phyloP scores from a whole-genome alignment of 2,888 invertebrate species.

The Mythimna loreyi region DNA sequence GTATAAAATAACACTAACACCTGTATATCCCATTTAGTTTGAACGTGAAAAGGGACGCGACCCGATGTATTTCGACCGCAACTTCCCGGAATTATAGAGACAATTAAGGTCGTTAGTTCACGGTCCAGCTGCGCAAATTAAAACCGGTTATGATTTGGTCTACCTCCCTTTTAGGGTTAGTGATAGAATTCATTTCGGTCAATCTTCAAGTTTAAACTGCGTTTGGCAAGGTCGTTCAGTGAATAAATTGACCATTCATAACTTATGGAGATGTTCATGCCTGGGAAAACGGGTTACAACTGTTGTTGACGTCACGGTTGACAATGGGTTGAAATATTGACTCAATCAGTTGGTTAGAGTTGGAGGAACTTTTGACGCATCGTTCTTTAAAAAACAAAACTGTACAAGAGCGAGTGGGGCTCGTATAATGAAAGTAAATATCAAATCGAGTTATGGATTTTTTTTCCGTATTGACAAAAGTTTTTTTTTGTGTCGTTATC shows the following conservation, averaged over 20 bases:
- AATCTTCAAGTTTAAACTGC: background rate
- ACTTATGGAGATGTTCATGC: background rate
- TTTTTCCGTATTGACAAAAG: no score
- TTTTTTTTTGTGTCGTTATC: no score
- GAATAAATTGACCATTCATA: no score
- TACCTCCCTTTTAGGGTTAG: background rate
- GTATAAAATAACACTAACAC: background rate
- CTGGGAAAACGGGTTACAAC: background rate
- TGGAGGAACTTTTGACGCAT: no score
- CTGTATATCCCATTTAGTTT: background rate
- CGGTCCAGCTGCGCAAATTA: constrained; percentile 11
- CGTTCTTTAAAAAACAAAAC: no score
- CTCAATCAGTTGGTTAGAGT: no score
- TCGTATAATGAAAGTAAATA: no score
- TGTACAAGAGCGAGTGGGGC: no score
- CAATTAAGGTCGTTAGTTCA: constrained; percentile 6
- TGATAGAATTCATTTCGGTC: background rate
- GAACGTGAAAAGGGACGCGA: constrained; percentile 12
- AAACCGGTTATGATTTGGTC: background rate
- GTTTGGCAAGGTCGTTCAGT: background rate
- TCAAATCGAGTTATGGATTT: no score
- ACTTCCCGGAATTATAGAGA: constrained; percentile 9
- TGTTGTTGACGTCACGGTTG: background rate
- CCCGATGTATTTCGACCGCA: background rate
- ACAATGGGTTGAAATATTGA: no score